A percentile compares a stretch with the other conserved stretches of the same genome.
These are phyloP conservation scores for Drosophila histrio DNA, from an alignment of 2,888 invertebrate species.

Conservation along the genomic window DNA sequence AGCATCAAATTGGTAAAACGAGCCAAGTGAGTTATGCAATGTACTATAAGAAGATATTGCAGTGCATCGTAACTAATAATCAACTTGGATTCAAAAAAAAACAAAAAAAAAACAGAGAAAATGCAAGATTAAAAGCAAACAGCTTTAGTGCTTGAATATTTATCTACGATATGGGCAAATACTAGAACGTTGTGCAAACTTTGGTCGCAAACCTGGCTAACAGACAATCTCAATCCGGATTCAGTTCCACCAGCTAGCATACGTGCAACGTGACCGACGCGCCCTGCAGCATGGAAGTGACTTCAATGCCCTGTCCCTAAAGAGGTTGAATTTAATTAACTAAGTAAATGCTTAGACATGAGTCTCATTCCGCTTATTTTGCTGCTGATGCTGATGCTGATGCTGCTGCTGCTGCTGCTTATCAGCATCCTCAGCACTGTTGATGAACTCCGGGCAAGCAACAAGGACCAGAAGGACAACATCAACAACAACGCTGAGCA, in stretches of 20 bases:
- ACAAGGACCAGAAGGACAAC: constrained; percentile 17
- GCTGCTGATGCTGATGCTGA: constrained; percentile 14
- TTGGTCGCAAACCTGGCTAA: constrained; percentile 19
- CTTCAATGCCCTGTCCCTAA: constrained; percentile 34
- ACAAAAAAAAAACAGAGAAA: constrained; percentile 18
- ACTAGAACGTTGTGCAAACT: constrained; percentile 48
- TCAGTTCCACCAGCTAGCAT: constrained; percentile 10
- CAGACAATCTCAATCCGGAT: constrained; percentile 5
- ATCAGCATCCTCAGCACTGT: constrained; percentile 46
- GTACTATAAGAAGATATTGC: constrained; percentile 22
- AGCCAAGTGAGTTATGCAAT: constrained; percentile 48
- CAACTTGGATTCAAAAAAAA: constrained; percentile 23
- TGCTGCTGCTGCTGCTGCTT: constrained; percentile 39
- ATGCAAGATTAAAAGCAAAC: constrained; percentile 71
- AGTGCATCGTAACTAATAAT: constrained; percentile 39
- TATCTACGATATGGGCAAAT: constrained; percentile 65
- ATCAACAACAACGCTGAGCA: constrained; percentile 11
- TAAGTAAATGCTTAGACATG: constrained; percentile 76
- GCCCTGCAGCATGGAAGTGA: constrained; percentile 40
- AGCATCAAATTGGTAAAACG: constrained; percentile 63
- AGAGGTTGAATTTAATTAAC: constrained; percentile 79
- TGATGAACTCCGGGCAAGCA: constrained; percentile 32
- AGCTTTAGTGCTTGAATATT: constrained; percentile 53
- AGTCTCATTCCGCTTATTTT: constrained; percentile 17
- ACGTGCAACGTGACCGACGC: constrained; percentile 13